These are phyloP conservation scores for Sepiola atlantica DNA, from an alignment of 2,888 invertebrate genomes.

Conservation along the genomic window DNA sequence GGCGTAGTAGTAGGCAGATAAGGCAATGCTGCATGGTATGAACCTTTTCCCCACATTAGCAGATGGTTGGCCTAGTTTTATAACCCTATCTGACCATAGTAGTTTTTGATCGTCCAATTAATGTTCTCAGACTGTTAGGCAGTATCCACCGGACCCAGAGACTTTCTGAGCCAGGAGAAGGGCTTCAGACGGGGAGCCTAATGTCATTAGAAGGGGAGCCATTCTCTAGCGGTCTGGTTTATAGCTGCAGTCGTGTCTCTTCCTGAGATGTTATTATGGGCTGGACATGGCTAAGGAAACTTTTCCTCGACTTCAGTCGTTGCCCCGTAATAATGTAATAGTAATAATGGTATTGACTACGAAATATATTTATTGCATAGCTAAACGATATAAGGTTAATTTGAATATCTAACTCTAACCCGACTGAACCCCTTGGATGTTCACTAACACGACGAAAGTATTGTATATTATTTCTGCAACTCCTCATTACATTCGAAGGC, in stretches of 20 bases:
- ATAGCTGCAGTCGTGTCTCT: background rate
- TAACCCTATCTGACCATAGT: background rate
- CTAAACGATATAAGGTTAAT: background rate
- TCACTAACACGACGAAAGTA: background rate
- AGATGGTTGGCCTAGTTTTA: background rate
- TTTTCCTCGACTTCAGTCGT: no score
- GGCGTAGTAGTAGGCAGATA: background rate
- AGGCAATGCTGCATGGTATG: background rate
- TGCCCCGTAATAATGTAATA: no score
- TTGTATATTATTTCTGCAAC: background rate
- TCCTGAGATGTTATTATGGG: background rate
- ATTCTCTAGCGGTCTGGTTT: background rate
- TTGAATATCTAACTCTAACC: background rate
- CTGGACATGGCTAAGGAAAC: background rate
- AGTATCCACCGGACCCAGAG: background rate
- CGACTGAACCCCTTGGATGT: background rate
- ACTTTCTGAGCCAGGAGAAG: background rate
- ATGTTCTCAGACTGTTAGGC: background rate
- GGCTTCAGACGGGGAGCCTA: background rate
- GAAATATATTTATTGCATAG: background rate
- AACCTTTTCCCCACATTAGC: background rate
- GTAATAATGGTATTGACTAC: no score
- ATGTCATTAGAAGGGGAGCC: background rate
- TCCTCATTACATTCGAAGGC: background rate
- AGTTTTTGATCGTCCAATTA: background rate